These are phyloP conservation scores for Phrynocephalus versicolor DNA, from an alignment of 2,113 vertebrate genomes.

Conservation along the genomic window DNA sequence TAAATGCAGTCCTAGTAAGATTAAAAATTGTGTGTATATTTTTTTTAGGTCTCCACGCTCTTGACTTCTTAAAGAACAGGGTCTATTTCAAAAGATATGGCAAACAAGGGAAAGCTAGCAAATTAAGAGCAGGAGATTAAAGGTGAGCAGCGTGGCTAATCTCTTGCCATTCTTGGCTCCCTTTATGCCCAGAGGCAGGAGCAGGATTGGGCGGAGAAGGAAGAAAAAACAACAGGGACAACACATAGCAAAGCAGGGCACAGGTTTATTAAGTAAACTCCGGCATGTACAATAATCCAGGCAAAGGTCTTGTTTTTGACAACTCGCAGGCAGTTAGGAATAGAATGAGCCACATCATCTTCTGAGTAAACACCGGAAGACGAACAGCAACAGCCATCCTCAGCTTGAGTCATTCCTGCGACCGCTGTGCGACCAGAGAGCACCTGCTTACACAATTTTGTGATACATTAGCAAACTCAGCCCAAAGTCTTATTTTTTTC, in stretches of 20 bases:
- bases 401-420: background rate
- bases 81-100: background rate
- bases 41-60: too few relatives aligned
- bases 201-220: background rate
- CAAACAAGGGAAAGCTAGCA: background rate
- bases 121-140: background rate
- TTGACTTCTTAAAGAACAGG: too few relatives aligned
- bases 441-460: background rate
- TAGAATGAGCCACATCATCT: background rate
- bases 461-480: background rate
- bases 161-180: too few relatives aligned
- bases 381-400: background rate
- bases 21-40: too few relatives aligned
- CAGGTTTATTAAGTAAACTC: background rate
- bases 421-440: background rate
- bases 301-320: too few relatives aligned
- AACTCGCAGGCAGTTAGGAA: background rate
- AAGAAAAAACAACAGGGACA: background rate
- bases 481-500: background rate
- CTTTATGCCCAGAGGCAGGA: too few relatives aligned
- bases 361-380: background rate
- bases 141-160: background rate
- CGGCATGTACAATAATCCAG: too few relatives aligned
- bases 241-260: background rate
- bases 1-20: too few relatives aligned